These are phyloP conservation scores for Carassius carassius DNA, from an alignment of 2,113 vertebrate genomes.

Conservation along the genomic window DNA sequence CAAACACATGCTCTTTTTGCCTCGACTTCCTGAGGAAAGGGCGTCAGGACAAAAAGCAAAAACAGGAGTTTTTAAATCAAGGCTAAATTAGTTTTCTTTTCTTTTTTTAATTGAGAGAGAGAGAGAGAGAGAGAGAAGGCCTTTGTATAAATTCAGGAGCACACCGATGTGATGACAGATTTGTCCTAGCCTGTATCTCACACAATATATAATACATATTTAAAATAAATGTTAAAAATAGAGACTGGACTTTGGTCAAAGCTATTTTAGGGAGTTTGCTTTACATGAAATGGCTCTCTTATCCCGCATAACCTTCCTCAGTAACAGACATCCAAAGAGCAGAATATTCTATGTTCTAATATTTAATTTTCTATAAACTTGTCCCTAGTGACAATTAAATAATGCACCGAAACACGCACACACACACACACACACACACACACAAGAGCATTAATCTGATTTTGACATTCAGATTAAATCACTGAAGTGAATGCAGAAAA, in stretches of 20 bases:
- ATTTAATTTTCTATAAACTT: neutral
- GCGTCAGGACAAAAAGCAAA: constrained; percentile 38
- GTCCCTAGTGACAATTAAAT: neutral
- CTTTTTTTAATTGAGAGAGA: too few relatives aligned
- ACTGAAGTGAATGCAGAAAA: neutral
- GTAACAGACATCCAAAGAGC: neutral
- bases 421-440: too few relatives aligned
- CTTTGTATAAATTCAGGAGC: neutral
- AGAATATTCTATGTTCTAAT: neutral
- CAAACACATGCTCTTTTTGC: neutral
- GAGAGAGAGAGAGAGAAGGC: too few relatives aligned
- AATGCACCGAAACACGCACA: too few relatives aligned
- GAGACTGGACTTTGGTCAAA: neutral
- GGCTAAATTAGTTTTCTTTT: neutral
- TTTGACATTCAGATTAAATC: neutral
- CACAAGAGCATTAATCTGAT: neutral
- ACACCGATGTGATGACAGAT: neutral
- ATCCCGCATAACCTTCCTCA: neutral
- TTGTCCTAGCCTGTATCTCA: neutral
- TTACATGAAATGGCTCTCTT: neutral
- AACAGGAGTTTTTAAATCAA: constrained; percentile 17
- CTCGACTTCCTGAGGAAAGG: constrained; percentile 56
- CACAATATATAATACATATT: neutral
- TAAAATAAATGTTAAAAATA: neutral
- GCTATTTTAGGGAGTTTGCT: constrained; percentile 8